phyloP scores from a whole-genome alignment of 2,113 vertebrate genomes.

The Phaetusa simplex region DNA sequence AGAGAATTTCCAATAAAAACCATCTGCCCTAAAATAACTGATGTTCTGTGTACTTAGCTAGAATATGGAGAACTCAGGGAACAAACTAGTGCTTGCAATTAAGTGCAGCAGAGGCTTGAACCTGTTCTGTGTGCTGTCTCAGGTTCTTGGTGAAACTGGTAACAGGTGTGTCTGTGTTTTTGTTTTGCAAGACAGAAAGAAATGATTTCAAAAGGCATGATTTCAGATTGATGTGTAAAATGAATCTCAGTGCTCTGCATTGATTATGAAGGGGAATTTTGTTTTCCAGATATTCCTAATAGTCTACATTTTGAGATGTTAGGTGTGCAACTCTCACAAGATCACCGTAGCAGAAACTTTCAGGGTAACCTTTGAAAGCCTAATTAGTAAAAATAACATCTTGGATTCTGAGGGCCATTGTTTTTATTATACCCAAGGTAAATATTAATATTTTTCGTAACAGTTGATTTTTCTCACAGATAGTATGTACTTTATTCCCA shows the following conservation, averaged over 20 bases:
- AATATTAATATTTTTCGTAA: not conserved
- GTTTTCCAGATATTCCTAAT: not conserved
- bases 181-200: not conserved
- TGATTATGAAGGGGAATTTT: not conserved
- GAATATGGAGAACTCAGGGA: not conserved
- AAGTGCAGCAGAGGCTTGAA: not conserved
- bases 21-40: not conserved
- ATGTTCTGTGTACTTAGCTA: not conserved
- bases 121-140: not conserved
- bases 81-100: not conserved
- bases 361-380: not conserved
- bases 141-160: not conserved
- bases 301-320: fast-evolving
- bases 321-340: not conserved
- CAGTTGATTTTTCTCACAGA: not conserved
- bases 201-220: not conserved
- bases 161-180: not conserved
- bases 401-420: not conserved
- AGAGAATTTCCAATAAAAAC: not conserved
- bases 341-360: not conserved
- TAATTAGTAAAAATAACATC: not conserved
- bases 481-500: not conserved
- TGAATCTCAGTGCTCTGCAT: not conserved
- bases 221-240: not conserved
- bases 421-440: not conserved